Conservation (phyloP, 2,797 vertebrate genomes). For the Thaleichthys pacificus region DNA sequence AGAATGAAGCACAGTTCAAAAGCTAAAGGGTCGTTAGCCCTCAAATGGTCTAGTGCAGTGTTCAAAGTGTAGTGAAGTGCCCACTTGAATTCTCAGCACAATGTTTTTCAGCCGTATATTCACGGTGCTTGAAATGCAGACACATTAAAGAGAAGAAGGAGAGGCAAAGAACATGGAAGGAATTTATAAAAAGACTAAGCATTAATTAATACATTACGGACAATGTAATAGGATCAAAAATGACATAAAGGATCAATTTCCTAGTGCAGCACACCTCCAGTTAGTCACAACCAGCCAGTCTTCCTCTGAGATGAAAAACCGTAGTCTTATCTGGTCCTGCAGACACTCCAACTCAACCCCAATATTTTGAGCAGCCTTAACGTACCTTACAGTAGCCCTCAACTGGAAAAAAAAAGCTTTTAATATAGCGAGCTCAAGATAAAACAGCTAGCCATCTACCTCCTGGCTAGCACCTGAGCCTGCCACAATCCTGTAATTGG, state of each 20-base stretch:
- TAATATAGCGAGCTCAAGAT: conserved; percentile 27
- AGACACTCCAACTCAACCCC: conserved; percentile 23
- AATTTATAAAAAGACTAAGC: no score
- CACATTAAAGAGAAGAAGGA: background rate
- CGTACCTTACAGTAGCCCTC: no score
- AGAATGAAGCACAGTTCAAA: background rate
- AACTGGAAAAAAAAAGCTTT: background rate
- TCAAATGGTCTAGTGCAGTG: background rate
- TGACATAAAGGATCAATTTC: background rate
- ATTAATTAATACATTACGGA: background rate
- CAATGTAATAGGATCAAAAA: background rate
- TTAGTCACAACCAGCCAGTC: conserved; percentile 22
- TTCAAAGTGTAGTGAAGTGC: background rate
- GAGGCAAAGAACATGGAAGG: background rate
- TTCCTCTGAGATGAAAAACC: conserved; percentile 21
- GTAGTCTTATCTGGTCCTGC: conserved; percentile 51
- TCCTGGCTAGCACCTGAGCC: conserved; percentile 27
- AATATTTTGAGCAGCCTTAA: no score
- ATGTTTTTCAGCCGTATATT: background rate
- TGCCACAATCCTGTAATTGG: conserved; percentile 1
- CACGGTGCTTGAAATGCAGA: background rate
- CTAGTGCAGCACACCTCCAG: background rate
- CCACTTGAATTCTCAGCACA: background rate
- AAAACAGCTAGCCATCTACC: conserved; percentile 27
- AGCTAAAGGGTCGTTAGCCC: background rate